Evolutionary conservation across 2,888 invertebrate species (phyloP), one percentile per base, ranked within the genome.

Genomic region (Camptogramma bilineatum): DNA sequence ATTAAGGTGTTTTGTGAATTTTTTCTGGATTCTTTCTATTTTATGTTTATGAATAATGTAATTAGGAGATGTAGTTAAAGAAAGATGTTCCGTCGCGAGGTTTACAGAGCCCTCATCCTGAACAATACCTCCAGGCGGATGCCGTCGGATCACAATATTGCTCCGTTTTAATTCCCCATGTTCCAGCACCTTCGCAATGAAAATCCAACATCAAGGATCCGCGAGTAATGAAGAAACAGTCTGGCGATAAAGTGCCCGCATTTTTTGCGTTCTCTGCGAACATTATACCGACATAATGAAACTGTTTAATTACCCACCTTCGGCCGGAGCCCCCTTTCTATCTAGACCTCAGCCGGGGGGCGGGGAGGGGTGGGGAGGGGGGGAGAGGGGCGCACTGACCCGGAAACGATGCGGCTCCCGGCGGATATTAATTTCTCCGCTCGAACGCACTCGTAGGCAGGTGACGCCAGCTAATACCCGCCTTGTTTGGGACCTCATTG

Each of bases 351-450:
- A 52, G 52, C 47, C 9, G 7, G 47, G 61, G 34, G 34, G 34
- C 9, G 13, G 34, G 10, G 34, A 39, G 31, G 34, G 57, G 39
- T n/a, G 19, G 9, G 10, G 13, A 8, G 64, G 63, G 64, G 60
- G 61, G 62, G 66, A 63, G 66, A 64, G 66, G 65, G 72, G 76
- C 66, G 73, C 84, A 73, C 79, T 84, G 85, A 85, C 85, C 85
- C 85, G 85, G 85, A 83, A 79, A 76, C 80, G 81, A 80, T 82
- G 85, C 80, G 84, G 82, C 83, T 77, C 82, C 74, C 77, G 70
- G 70, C 86, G 85, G 85, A 86, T 86, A 86, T 86, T 86, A 85
- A 86, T 86, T 85, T 81, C 83, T 85, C 81, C 84, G 81, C 80
- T 82, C 77, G 82, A 82, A 82, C 84, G 84, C 81, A 82, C 81